Base-by-base conservation (phyloP, 2,888 invertebrate species). In the Leptopilina drosophilae region DNA sequence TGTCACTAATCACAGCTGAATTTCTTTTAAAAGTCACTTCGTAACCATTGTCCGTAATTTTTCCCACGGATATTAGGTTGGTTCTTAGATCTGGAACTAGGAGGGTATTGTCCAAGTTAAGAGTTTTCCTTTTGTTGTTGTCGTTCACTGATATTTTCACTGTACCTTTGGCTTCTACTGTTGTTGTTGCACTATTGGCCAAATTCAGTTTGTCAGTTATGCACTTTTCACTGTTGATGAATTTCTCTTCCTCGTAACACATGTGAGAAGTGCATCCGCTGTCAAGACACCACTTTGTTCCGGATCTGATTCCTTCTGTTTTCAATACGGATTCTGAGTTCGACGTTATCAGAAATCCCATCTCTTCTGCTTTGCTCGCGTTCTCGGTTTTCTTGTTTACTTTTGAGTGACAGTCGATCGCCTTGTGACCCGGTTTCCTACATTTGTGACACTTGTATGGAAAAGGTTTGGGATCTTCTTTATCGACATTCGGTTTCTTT, bases 181-280 rank as follows among this genome's bases (percentile, higher is more conserved):
- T n/a, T 14, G 80, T 81, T 15, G 62, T 59, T 40, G 75, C 75
- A 76, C 49, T 78, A 64, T 64, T 82, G 0, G 83, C 82, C 15
- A 82, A 64, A 14, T 80, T 82, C 26, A 83, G 9, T 59, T 75
- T 78, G 5, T 64, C 80, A 14, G 40, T 46, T 0, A 77, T 67
- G 26, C 76, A 20, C 26, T 73, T n/a, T 42, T 76, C 62, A 33
- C 77, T 77, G 26, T 77, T n/a, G 15, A 65, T 40, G 62, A 83
- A 83, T 59, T n/a, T 64, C 15, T 62, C 40, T 15, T 53, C 56
- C 11, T 81, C 76, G 40, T 80, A 67, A 46, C 81, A 79, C 65
- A 81, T 77, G 15, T 79, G 81, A 3, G n/a, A 49, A 6, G 81
- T 79, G 77, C 78, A 77, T 40, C 81, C 77, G 20, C 79, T 79